Evolutionary conservation across 2,888 invertebrate species (phyloP).

Genomic region (Nowickia ferox): DNA sequence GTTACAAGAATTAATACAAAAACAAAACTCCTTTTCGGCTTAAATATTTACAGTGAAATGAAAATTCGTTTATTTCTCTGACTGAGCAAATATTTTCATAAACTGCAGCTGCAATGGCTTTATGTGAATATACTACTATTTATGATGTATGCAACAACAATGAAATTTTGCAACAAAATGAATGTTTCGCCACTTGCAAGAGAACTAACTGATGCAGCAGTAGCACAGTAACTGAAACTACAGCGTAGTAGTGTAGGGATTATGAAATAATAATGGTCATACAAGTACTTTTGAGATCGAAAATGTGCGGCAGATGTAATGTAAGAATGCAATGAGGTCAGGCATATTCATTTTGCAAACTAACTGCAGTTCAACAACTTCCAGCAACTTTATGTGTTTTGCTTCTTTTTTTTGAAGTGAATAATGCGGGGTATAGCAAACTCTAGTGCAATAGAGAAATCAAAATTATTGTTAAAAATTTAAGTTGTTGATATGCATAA

Average conservation of each 20-base stretch:
- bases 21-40: slow-evolving; percentile 6
- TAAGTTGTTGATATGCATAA: neutral
- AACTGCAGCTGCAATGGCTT: neutral
- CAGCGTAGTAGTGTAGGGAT: slow-evolving; percentile 17
- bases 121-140: neutral
- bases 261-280: slow-evolving; percentile 31
- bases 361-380: neutral
- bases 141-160: slow-evolving; percentile 10
- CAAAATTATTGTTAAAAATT: too few species aligned
- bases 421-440: neutral
- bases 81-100: slow-evolving; percentile 32
- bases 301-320: neutral
- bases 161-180: slow-evolving; percentile 12
- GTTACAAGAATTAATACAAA: slow-evolving; percentile 32
- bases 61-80: slow-evolving; percentile 41
- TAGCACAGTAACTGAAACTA: slow-evolving; percentile 1
- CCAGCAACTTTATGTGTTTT: neutral
- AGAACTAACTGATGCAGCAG: neutral
- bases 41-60: slow-evolving; percentile 53
- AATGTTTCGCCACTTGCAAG: slow-evolving; percentile 14
- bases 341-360: neutral
- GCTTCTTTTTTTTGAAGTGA: neutral
- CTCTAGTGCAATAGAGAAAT: neutral
- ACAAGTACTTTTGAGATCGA: neutral
- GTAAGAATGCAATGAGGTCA: neutral